Base-by-base conservation (phyloP, 2,113 vertebrate species). In the Pimephales promelas region DNA sequence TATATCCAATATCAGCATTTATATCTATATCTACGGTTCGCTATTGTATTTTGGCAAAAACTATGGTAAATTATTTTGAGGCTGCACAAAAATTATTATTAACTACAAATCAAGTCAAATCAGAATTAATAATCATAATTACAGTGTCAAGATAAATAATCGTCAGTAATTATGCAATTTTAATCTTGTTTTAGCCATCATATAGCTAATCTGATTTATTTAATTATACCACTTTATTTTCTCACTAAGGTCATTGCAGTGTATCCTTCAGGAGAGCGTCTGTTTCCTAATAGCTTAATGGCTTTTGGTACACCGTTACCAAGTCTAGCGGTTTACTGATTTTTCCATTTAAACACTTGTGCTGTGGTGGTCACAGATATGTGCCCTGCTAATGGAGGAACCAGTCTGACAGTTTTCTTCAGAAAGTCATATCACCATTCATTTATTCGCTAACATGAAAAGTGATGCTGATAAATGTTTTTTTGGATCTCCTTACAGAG, bases 231-330 rank as follows among this genome's bases (percentile, higher is more conserved):
- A 43, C 75, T 77, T n/a, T 24, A 34, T 76, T 76, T 31, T 57
- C 66, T 70, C 66, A 70, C 66, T n/a, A 70, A 70, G 66, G 66
- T 40, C 40, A 72, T 45, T 72, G 11, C 43, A 1, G 10, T 26
- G 5, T 71, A 14, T 45, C 11, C 11, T 45, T 26, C 68, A 71
- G 10, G 11, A 40, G 11, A 24, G 10, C 10, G n/a, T 45, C 40
- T 71, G 40, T 72, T 31, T 74, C 28, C 34, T 62, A 74, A 40
- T 75, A 45, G 56, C 43, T 79, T n/a, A 24, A 59, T 74, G 71
- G 56, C 31, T 64, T 80, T 73, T 64, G 43, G 22, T 22, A 79
- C 31, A 36, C 68, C 74, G 9, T 28, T 61, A 52, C n/a, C 22
- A 72, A 72, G 70, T 83, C 40, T n/a, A 52, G 3, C 22, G 1